Base-by-base conservation (phyloP, 2,113 vertebrate genomes). In the Oreocharis arfaki region DNA sequence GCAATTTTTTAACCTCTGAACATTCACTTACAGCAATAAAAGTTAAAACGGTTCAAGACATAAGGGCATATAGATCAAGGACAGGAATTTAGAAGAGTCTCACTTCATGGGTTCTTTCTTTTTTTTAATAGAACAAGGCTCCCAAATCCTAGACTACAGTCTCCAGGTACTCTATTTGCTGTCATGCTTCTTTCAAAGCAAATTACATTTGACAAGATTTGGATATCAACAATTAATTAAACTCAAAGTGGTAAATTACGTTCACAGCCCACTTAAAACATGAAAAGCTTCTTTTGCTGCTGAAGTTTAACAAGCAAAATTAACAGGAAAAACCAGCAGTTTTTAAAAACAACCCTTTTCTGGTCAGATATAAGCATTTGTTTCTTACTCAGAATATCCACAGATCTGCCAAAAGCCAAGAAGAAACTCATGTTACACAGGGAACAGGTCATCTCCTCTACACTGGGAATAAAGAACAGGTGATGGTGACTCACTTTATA, bases 211-310 rank as follows among this genome's bases (percentile, higher is more conserved):
- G 59, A 95, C 87, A 94, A 94, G 89, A 94, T 88, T 94, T 7
- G 4, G 84, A 57, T 94, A 94, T 70, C 89, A 95, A 87, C 84
- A 95, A 95, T 94, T 96, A 96, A 95, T 95, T 95, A 95, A 92
- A 88, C n/a, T 13, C 37, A 35, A 92, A 95, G 82, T 61, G 73
- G 64, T 44, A 95, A 95, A 80, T 89, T 71, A 90, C 41, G 37
- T 77, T 93, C 76, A 55, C 39, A 84, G 65, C 63, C 75, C 69
- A 84, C 69, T 90, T 90, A 65, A 94, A 96, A 78, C 23, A 78
- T 79, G 81, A 94, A 92, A 93, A 80, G 42, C 67, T 83, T 77
- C 41, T 94, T 91, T 70, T 63, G 79, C 52, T 84, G 37, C 39
- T 79, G 2, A 87, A 84, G 47, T 92, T 84, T 75, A 93, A 46